These are phyloP conservation scores for Siderastrea radians DNA, from an alignment of 92 coral and sea anemone species.

Conservation along the genomic window DNA sequence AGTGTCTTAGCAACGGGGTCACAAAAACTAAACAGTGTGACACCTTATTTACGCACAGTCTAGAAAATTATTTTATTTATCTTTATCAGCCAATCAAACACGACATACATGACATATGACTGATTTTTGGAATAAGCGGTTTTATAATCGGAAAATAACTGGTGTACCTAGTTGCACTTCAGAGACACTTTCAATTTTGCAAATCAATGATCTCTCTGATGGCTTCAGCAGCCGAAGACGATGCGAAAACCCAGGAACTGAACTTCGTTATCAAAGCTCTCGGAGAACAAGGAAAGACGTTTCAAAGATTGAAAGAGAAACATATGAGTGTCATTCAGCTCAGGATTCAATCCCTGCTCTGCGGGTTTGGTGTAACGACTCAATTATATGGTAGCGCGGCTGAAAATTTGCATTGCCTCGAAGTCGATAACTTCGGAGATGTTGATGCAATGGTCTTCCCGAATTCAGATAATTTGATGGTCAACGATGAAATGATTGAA, in stretches of 20 bases:
- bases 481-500: no score
- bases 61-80: no score
- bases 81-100: no score
- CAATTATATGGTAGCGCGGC: conserved; percentile 60
- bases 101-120: no score
- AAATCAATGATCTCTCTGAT: neutral
- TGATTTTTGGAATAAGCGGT: no score
- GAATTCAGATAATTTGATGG: no score
- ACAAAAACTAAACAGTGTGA: no score
- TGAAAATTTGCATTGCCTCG: conserved; percentile 52
- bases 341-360: neutral
- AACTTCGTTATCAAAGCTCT: conserved; percentile 28
- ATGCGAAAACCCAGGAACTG: conserved; percentile 18
- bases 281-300: conserved; percentile 19
- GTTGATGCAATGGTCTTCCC: conserved; percentile 18
- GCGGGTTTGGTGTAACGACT: neutral
- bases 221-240: neutral
- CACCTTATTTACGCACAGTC: no score
- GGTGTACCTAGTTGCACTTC: no score
- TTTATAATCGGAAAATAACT: no score
- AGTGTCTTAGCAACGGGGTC: no score
- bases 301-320: conserved; percentile 8
- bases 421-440: conserved; percentile 67
- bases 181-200: no score
- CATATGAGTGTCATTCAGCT: neutral